A percentile compares a stretch with the other conserved stretches of the same genome.
phyloP scores from a whole-genome alignment of 2,888 invertebrate genomes.

The Periphyllus acericola region DNA sequence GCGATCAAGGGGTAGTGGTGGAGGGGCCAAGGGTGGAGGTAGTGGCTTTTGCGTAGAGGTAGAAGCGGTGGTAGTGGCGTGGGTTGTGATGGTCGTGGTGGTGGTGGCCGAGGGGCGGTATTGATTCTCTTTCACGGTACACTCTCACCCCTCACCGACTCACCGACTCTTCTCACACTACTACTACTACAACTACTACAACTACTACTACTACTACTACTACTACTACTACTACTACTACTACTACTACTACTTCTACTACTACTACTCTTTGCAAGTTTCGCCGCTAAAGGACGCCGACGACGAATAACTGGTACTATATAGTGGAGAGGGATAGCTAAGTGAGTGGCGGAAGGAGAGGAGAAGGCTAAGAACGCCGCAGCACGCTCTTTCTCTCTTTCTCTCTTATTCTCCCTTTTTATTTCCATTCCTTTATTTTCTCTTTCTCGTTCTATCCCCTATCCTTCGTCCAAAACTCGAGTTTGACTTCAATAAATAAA shows the following conservation, averaged over 20 bases:
- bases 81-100: background rate
- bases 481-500: conserved; percentile 55
- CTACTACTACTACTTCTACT: conserved; percentile 17
- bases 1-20: background rate
- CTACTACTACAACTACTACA: background rate
- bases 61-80: background rate
- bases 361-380: conserved; percentile 36
- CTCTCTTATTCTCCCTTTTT: background rate
- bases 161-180: background rate
- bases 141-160: conserved; percentile 28
- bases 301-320: conserved; percentile 25
- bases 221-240: conserved; percentile 28
- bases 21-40: background rate
- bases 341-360: background rate
- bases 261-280: conserved; percentile 14
- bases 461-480: conserved; percentile 24
- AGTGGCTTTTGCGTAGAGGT: background rate
- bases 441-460: background rate
- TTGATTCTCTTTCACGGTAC: conserved; percentile 57
- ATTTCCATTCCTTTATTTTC: background rate
- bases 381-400: background rate
- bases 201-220: background rate
- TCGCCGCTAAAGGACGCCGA: conserved; percentile 35
- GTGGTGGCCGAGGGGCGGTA: conserved; percentile 41
- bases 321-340: conserved; percentile 20